Evolutionary conservation across 2,888 invertebrate genomes (phyloP), one percentile per base, ranked within the genome.

Genomic region (Sarcophaga carnaria): DNA sequence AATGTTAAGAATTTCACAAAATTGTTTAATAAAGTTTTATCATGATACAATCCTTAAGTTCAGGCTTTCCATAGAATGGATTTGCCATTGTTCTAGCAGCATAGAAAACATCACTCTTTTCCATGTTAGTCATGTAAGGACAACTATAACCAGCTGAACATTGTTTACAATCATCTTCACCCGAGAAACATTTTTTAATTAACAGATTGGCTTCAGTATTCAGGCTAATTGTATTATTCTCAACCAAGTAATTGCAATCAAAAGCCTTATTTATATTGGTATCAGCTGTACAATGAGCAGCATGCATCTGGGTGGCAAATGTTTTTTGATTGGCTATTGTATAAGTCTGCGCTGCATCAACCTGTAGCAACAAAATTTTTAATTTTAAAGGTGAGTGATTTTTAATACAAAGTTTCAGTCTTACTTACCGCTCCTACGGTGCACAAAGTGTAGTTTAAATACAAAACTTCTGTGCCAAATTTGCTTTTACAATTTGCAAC

Each of bases 11-110:
- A 37, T 37, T 37, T 37, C 8, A 37, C 8, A 37, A 37, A 37
- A 37, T 54, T 11, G 11, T 27, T 17, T 54, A 70, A 5, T 27
- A 1, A n/a, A 60, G 20, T 3, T 37, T 72, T 22, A 75, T 64
- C 63, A 64, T 25, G 22, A 74, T 6, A n/a, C 54, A 72, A 59
- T 17, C 25, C 27, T 8, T 22, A 17, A 22, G n/a, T 8, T 27
- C 67, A 17, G 22, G 2, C 6, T 25, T 49, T 0, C 86, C 84
- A 72, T 66, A 80, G 45, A 88, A 86, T 0, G 88, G 87, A 86
- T 88, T 88, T 2, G n/a, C 1, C 17, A 88, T 87, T 14, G 83
- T 85, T 3, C 25, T 12, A 74, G 77, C 81, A 3, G 54, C n/a
- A 8, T 54, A 54, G 5, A 5, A 5, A 12, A 54, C 54, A 54